These are phyloP conservation scores for Rhinatrema bivittatum DNA, from an alignment of 2,797 vertebrate species.

Conservation along the genomic window DNA sequence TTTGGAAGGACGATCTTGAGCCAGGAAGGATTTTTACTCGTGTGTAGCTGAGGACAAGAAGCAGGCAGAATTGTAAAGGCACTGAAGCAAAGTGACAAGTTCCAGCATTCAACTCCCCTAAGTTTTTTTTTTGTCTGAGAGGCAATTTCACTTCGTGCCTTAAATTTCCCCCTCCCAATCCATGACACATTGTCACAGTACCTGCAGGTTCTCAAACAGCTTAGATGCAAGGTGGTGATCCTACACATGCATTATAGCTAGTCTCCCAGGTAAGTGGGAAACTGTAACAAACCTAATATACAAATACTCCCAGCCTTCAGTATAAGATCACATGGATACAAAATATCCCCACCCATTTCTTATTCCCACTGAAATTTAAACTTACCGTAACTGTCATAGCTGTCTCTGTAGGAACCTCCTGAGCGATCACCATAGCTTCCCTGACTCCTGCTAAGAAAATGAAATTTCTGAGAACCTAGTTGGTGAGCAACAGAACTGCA, in stretches of 20 bases:
- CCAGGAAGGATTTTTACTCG: conserved; percentile 92
- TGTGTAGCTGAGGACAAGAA: conserved; percentile 98
- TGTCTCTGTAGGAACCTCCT: conserved; percentile 64
- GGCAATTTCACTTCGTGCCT: too few relatives aligned
- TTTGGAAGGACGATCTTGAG: conserved; percentile 98
- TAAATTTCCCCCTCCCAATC: background rate
- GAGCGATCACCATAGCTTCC: conserved; percentile 57
- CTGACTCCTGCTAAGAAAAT: conserved; percentile 51
- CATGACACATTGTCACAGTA: background rate
- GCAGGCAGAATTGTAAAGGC: conserved; percentile 96
- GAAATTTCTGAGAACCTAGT: rapidly evolving
- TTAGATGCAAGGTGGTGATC: conserved; percentile 1
- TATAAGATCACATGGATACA: background rate
- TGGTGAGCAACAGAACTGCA: rapidly evolving
- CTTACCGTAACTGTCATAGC: conserved; percentile 71
- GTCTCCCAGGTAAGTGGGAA: too few relatives aligned
- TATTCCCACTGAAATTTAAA: background rate
- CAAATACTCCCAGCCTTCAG: background rate
- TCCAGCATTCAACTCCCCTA: conserved; percentile 50
- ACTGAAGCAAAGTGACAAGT: conserved; percentile 71
- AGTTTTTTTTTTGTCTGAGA: conserved; percentile 26
- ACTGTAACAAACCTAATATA: background rate
- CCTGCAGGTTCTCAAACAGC: background rate
- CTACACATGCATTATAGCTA: conserved; percentile 53
- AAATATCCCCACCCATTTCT: background rate